These are phyloP conservation scores for Anthoscopus minutus DNA, from an alignment of 2,113 vertebrate genomes.

Conservation along the genomic window DNA sequence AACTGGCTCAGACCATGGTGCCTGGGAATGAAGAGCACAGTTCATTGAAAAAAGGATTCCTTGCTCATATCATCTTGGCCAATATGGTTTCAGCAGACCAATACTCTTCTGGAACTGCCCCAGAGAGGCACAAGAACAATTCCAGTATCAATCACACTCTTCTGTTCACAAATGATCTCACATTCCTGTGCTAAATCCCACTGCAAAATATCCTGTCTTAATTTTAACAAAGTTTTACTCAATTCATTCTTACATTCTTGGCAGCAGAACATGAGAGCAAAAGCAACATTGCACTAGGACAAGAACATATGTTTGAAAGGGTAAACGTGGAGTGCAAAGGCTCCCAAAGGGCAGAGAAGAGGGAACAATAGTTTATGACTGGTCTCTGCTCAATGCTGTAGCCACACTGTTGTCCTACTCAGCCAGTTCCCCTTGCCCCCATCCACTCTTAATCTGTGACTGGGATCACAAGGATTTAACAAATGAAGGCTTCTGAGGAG, in stretches of 20 bases:
- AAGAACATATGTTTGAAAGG: background rate
- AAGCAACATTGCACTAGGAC: background rate
- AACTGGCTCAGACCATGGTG: background rate
- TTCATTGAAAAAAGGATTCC: background rate
- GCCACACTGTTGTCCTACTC: background rate
- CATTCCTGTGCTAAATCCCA: background rate
- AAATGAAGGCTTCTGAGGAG: background rate
- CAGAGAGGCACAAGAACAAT: background rate
- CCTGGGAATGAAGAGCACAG: background rate
- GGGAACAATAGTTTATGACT: background rate
- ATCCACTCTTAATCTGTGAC: background rate
- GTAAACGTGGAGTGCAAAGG: background rate
- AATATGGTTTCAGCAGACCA: background rate
- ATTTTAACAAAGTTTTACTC: background rate
- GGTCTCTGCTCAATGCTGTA: background rate
- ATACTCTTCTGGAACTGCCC: background rate
- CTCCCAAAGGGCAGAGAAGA: background rate
- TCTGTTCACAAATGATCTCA: background rate
- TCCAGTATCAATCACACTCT: background rate
- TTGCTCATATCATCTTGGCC: accelerated
- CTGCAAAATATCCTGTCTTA: background rate
- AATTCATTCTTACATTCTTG: background rate
- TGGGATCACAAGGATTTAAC: background rate
- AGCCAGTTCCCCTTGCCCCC: background rate
- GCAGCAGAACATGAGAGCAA: background rate